Evolutionary conservation across 2,113 vertebrate genomes (phyloP), one percentile per base, ranked within the genome.

Genomic region (Oophaga pumilio): DNA sequence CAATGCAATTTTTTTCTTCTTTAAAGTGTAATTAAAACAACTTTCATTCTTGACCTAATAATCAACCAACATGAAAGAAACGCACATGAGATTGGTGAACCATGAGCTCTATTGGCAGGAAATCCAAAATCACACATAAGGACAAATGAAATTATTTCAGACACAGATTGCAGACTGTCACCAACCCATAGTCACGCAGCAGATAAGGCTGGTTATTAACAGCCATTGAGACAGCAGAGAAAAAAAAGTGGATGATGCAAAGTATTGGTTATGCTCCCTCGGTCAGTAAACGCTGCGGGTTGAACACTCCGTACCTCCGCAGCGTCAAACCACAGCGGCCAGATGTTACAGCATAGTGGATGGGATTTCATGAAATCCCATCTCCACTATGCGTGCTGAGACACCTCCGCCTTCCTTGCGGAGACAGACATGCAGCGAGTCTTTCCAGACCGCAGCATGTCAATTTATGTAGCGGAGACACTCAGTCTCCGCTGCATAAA

Each of bases 81-180:
- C 71, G 71, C 60, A 87, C 17, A 53, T 49, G 20, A 68, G 85
- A 80, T n/a, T 71, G 24, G 71, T 82, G 66, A 87, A 82, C 68
- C 66, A 87, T 76, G 33, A 62, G 52, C 85, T 64, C 24, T 18
- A 78, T 17, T 82, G 78, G 78, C 68, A 87, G 74, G 56, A 82
- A 74, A 52, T 68, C 53, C 62, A 81, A 59, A 73, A 26, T 17
- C 18, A 52, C 86, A 87, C 79, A 87, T 80, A 71, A 81, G 53
- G 77, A 57, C n/a, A 20, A 50, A 43, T 18, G 28, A 76, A 57
- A 87, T 87, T 17, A 80, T 87, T 76, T 81, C 57, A 82, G 24
- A 82, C 28, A 87, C 66, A 87, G 78, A 82, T 82, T 87, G 78
- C 56, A 87, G 68, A 80, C 64, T 62, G 86, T 74, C 78, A 87